These are phyloP conservation scores for Acanthurus leucopareius DNA, from an alignment of 2,797 vertebrate genomes.

Conservation along the genomic window DNA sequence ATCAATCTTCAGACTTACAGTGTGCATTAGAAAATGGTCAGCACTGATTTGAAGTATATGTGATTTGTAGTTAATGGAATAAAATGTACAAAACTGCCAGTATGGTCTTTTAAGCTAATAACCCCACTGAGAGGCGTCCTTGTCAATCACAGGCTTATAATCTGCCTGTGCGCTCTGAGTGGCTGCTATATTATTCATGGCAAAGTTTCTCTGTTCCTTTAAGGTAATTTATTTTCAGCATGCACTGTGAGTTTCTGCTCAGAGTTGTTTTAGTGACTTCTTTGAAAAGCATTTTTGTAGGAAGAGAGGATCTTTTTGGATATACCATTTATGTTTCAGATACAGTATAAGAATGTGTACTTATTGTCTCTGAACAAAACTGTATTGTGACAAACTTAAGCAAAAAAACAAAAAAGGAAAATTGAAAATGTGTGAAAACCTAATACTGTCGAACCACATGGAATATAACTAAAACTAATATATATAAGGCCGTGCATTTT, in stretches of 20 bases:
- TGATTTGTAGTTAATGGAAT: slow-evolving; percentile 65
- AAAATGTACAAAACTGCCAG: slow-evolving; percentile 65
- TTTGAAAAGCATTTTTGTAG: slow-evolving; percentile 34
- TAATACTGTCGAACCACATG: not conserved
- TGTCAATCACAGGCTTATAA: slow-evolving; percentile 68
- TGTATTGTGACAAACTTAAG: not conserved
- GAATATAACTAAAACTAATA: slow-evolving; percentile 13
- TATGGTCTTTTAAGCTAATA: slow-evolving; percentile 66
- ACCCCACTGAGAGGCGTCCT: slow-evolving; percentile 62
- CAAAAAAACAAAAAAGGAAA: not conserved
- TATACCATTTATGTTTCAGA: slow-evolving; percentile 30
- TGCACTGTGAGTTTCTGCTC: slow-evolving; percentile 24
- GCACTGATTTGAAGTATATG: slow-evolving; percentile 55
- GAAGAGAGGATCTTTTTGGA: slow-evolving; percentile 49
- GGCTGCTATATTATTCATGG: slow-evolving; percentile 71
- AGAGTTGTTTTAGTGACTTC: slow-evolving; percentile 48
- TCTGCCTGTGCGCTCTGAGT: slow-evolving; percentile 68
- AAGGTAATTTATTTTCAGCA: slow-evolving; percentile 65
- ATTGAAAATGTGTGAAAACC: not conserved
- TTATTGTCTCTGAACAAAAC: not conserved
- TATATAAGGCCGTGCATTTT: slow-evolving; percentile 8
- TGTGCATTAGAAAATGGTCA: slow-evolving; percentile 53
- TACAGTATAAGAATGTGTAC: not conserved
- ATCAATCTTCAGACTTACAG: slow-evolving; percentile 51
- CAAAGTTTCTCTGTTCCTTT: slow-evolving; percentile 60